A percentile compares a stretch with the other conserved stretches of the same genome.
phyloP scores from a whole-genome alignment of 2,797 vertebrate genomes.

The Microctenopoma stevenorrisi region DNA sequence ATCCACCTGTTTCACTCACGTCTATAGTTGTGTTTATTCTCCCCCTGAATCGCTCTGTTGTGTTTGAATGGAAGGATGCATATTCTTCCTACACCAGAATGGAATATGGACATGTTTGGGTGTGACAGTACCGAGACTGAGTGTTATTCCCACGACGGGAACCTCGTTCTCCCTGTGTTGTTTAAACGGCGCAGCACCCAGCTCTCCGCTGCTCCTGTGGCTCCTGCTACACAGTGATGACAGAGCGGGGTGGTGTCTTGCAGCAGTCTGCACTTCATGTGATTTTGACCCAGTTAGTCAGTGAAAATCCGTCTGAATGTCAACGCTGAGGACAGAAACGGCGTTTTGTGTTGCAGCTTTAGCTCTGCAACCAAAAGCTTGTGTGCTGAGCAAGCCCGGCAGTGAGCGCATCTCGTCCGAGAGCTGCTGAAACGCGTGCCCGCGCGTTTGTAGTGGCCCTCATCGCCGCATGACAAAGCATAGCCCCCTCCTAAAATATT shows the following conservation, averaged over 20 bases:
- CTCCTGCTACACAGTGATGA: slow-evolving; percentile 38
- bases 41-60: background rate
- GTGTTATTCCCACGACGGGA: slow-evolving; percentile 23
- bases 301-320: slow-evolving; percentile 34
- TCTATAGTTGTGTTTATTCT: background rate
- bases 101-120: slow-evolving; percentile 11
- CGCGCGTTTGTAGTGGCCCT: slow-evolving; percentile 8
- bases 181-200: slow-evolving; percentile 17
- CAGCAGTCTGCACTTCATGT: slow-evolving; percentile 27
- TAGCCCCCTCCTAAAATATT: slow-evolving; percentile 47
- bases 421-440: slow-evolving; percentile 1
- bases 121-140: slow-evolving; percentile 15
- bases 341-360: background rate
- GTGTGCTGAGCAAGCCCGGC: background rate
- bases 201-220: slow-evolving; percentile 33
- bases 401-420: slow-evolving; percentile 11
- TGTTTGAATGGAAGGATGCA: background rate
- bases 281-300: slow-evolving; percentile 65
- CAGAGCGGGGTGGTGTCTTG: slow-evolving; percentile 51
- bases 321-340: slow-evolving; percentile 3
- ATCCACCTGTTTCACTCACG: too few species aligned
- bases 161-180: slow-evolving; percentile 28
- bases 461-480: slow-evolving; percentile 30
- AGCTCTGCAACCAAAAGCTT: slow-evolving; percentile 11
- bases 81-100: background rate